Conservation (phyloP, 2,797 vertebrate genomes). For the Falco rusticolus region DNA sequence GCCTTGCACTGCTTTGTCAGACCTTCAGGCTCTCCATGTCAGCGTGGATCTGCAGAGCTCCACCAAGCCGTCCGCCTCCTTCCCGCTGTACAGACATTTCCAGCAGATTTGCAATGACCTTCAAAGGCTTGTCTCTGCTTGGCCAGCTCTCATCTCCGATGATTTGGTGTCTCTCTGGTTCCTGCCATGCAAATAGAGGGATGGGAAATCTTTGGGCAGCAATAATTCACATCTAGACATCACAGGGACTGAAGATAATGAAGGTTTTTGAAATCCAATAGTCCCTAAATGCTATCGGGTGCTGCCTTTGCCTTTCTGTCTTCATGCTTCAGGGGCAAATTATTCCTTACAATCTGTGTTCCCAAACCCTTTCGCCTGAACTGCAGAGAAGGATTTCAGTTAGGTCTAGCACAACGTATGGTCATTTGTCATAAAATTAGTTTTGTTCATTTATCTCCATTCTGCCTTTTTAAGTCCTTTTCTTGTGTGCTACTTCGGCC, state of each 20-base stretch:
- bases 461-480: constrained; percentile 50
- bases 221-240: neutral
- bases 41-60: neutral
- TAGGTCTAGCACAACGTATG: neutral
- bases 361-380: neutral
- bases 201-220: neutral
- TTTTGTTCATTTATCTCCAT: constrained; percentile 58
- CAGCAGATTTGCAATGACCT: neutral
- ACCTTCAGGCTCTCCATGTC: accelerated
- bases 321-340: constrained; percentile 26
- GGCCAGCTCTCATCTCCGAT: accelerated
- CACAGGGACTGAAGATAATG: neutral
- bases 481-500: neutral
- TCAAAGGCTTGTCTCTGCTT: neutral
- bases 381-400: neutral
- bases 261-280: constrained; percentile 13
- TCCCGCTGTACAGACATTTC: neutral
- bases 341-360: neutral
- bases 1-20: neutral
- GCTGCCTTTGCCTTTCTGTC: constrained; percentile 8
- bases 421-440: constrained; percentile 6
- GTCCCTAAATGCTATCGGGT: neutral
- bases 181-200: neutral
- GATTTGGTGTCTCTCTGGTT: neutral
- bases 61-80: neutral